phyloP scores from a whole-genome alignment of 2,888 invertebrate genomes.

The Bombylius discolor region DNA sequence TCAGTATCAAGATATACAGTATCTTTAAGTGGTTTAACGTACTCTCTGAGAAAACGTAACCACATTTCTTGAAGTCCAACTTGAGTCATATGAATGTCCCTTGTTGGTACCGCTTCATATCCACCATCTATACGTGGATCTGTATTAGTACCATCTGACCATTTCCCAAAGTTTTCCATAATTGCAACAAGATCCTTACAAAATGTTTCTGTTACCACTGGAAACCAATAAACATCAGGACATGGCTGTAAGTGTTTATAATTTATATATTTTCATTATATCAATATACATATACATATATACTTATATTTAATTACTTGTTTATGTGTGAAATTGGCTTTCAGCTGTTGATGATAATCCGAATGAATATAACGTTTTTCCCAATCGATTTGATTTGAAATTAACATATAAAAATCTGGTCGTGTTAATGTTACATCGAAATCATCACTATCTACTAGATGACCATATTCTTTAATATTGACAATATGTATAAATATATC shows the following conservation, averaged over 20 bases:
- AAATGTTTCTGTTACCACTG: constrained; percentile 63
- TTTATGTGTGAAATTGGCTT: constrained; percentile 42
- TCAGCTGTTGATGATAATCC: constrained; percentile 61
- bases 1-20: constrained; percentile 79
- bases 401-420: constrained; percentile 85
- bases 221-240: constrained; percentile 96
- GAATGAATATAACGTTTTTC: constrained; percentile 77
- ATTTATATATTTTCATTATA: background rate
- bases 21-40: constrained; percentile 83
- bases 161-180: constrained; percentile 77
- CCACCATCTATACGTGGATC: constrained; percentile 82
- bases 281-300: background rate
- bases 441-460: constrained; percentile 73
- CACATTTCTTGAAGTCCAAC: constrained; percentile 66
- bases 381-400: constrained; percentile 89
- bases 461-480: constrained; percentile 76
- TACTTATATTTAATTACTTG: constrained; percentile 39
- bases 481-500: constrained; percentile 83
- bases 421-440: constrained; percentile 60
- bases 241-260: constrained; percentile 57
- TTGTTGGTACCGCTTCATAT: constrained; percentile 95
- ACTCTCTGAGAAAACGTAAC: constrained; percentile 75
- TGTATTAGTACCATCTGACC: constrained; percentile 85
- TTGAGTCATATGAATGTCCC: constrained; percentile 97
- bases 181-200: constrained; percentile 75